Evolutionary conservation across 2,888 invertebrate species (phyloP), one percentile per base, ranked within the genome.

Genomic region (Hirtodrosophila duncani): DNA sequence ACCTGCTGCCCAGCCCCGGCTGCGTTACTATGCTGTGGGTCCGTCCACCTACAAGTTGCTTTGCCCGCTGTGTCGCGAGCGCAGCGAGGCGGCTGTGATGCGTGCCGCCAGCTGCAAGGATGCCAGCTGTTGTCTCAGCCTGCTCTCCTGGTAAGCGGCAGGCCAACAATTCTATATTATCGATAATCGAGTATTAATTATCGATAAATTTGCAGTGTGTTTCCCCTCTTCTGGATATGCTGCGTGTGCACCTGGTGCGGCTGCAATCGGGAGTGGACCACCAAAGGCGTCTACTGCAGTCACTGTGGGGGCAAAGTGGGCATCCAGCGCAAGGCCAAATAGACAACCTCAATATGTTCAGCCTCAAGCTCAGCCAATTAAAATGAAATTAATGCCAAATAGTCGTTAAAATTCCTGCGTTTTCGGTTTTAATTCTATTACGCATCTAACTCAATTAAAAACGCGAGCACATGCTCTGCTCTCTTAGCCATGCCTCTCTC

Each of bases 11-110:
- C 45, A 33, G 10, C 61, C 58, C 1, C 74, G 72, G 2, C 41
- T 85, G 30, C 78, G 81, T 2, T 86, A 84, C 49, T 86, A 79
- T 46, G 65, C 81, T 0, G 84, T 84, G 0, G 85, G 86, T 0
- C 85, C 86, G 0, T 82, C 81, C 39, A 84, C 83, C 17, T 84
- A 83, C 56, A 72, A 75, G 17, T 41, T 85, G 33, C 67, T 75
- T 23, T 86, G 85, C n/a, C 85, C 86, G 2, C 67, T 86, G 34
- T 86, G 85, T 49, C 61, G 66, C n/a, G 71, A 83, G 49, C 55
- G 71, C 23, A 75, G 81, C 20, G 72, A 84, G 51, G 84, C 85
- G 9, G 82, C 84, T 0, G 82, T 84, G 14, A 79, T 84, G 66
- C 65, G 84, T 17, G 74, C 75, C 18, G 74, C 81, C 10, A 81